Base-by-base conservation (phyloP, 2,888 invertebrate species). In the Dorcus parallelipipedus region DNA sequence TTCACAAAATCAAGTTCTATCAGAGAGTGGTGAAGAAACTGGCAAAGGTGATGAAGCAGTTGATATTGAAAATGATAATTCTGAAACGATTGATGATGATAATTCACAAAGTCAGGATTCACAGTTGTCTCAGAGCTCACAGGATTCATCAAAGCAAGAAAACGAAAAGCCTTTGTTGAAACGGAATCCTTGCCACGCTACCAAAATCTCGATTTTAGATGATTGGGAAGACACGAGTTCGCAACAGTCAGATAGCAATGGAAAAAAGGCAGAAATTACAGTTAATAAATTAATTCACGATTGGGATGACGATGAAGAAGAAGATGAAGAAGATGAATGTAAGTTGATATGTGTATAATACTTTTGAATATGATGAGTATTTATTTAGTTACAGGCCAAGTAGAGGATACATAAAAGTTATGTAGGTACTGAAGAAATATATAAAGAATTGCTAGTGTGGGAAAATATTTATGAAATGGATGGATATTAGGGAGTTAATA, bases 141-240 rank as follows among this genome's bases (percentile, higher is more conserved):
- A 60, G 5, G 57, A 55, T 38, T 50, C 58, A 10, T 9, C 42
- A 9, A 20, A 45, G 23, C 10, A 9, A 9, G 45, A 33, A 6
- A 33, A 7, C 7, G 26, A 33, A 33, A 33, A 33, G 7, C 26
- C 26, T 33, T 6, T 33, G 26, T 33, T 33, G 26, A 54, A 43
- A 42, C 5, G 40, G 7, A 9, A 9, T 33, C 10, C 26, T 38
- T 58, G 49, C 10, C 50, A 52, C 10, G 48, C 41, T 40, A 60
- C 73, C 5, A 72, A 70, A 64, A 71, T 70, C 49, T 62, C 68
- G 6, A 77, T 78, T 52, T 62, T 79, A 23, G 76, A 78, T 41
- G 79, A 79, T 63, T 79, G 79, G 79, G 77, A 76, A 52, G 78
- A 78, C 62, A 78, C 78, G 0, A 56, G 78, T 66, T 78, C 78